phyloP scores from a whole-genome alignment of 2,113 vertebrate genomes.

The Illadopsis cleaveri region DNA sequence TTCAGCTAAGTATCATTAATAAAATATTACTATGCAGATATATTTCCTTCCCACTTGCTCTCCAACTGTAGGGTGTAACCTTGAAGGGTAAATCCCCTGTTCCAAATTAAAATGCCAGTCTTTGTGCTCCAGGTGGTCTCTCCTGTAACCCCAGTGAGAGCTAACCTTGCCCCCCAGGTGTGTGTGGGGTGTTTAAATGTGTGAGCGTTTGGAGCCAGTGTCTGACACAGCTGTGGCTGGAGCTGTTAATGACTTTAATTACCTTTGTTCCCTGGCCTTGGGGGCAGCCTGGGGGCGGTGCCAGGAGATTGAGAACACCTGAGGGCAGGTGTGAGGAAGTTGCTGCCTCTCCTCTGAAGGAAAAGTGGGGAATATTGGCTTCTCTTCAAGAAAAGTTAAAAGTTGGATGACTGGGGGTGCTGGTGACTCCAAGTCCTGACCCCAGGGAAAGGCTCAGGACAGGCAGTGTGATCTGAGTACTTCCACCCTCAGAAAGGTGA shows the following conservation, averaged over 20 bases:
- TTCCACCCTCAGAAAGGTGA: background rate
- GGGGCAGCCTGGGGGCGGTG: no score
- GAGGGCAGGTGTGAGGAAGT: background rate
- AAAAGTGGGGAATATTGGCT: rapidly evolving
- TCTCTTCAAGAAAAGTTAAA: background rate
- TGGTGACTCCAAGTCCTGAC: rapidly evolving
- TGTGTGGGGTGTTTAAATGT: rapidly evolving
- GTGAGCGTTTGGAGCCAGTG: rapidly evolving
- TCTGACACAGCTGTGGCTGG: rapidly evolving
- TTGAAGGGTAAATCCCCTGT: background rate
- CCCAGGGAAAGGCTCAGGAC: background rate
- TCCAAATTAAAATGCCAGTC: background rate
- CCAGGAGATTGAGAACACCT: rapidly evolving
- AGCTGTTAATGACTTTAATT: background rate
- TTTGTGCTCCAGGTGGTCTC: background rate
- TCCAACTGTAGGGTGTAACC: background rate
- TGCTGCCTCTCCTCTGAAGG: rapidly evolving
- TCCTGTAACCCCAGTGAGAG: background rate
- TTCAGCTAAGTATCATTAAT: background rate
- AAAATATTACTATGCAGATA: background rate
- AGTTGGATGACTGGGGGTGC: rapidly evolving
- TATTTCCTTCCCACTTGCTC: background rate
- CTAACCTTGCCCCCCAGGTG: background rate
- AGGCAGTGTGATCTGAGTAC: rapidly evolving
- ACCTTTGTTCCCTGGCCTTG: background rate